Percentiles rank a stretch among this genome's conserved stretches.
phyloP scores from a whole-genome alignment of 2,888 invertebrate species.

The Campaea margaritaria region DNA sequence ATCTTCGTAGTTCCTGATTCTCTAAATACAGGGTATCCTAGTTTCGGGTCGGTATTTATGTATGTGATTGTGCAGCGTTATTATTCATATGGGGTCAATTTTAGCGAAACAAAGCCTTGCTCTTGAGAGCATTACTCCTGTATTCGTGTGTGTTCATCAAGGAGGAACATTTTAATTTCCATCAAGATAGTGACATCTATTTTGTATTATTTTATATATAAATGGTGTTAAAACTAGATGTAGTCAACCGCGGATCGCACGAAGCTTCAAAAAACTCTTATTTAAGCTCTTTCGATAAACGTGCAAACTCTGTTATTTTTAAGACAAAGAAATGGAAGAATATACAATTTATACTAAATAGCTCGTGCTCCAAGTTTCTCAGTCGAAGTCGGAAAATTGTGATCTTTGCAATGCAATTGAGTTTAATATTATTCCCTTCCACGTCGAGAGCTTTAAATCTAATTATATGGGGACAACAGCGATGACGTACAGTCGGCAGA shows the following conservation, averaged over 20 bases:
- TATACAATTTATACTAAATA: slow-evolving; percentile 44
- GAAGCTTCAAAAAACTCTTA: slow-evolving; percentile 17
- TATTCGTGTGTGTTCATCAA: background rate
- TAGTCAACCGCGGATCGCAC: slow-evolving; percentile 7
- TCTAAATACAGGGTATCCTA: too few relatives aligned
- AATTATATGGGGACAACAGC: slow-evolving; percentile 79
- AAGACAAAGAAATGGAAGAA: slow-evolving; percentile 29
- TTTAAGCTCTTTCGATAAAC: slow-evolving; percentile 23
- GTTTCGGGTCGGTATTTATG: too few relatives aligned
- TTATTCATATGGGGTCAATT: too few relatives aligned
- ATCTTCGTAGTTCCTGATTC: too few relatives aligned
- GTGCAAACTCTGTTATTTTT: slow-evolving; percentile 31
- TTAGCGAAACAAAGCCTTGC: too few relatives aligned
- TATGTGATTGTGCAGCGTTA: too few relatives aligned
- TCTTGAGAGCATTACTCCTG: too few relatives aligned
- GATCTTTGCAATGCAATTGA: slow-evolving; percentile 81
- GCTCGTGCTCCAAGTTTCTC: slow-evolving; percentile 52
- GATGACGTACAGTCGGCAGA: slow-evolving; percentile 60
- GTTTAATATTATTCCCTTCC: slow-evolving; percentile 79
- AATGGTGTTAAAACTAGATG: slow-evolving; percentile 16
- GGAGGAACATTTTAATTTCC: slow-evolving; percentile 18
- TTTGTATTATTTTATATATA: slow-evolving; percentile 13
- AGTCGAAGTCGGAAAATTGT: slow-evolving; percentile 66
- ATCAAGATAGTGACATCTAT: slow-evolving; percentile 16
- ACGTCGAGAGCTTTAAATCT: slow-evolving; percentile 80